Evolutionary conservation across 1,140 invertebrate genomes (phyloP), one percentile per base, ranked within the genome.

Genomic region (Phenacoccus solenopsis): DNA sequence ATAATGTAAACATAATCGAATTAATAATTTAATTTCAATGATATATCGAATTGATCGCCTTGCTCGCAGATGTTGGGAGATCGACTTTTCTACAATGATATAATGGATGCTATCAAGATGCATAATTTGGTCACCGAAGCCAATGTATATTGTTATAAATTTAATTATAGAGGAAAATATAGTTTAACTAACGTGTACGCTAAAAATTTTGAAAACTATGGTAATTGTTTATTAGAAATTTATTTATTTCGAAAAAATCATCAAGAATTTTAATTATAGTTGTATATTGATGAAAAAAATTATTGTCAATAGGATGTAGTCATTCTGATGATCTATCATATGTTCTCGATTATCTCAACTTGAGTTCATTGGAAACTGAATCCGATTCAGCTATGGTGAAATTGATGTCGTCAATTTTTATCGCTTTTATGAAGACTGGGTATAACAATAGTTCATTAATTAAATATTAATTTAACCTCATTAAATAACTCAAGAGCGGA

Each of bases 81-180:
- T 68, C 70, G 75, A 57, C 22, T 73, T 16, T 75, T 75, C 67
- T 57, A 71, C 27, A 72, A 72, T 1, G 76, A 73, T 21, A 73
- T 71, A 10, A 70, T 73, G 32, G 49, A 72, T 67, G 70, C 74
- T 10, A 71, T 70, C 7, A 71, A 70, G 57, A 61, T 75, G 0
- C 71, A 73, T 30, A 73, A 75, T 0, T 30, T 30, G 7, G 35
- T 56, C 1, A 72, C 49, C 35, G 70, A 59, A 13, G 70, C 72
- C 25, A 72, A 74, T 1, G 75, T 76, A 0, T 76, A 73, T 70
- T 73, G 75, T 22, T 75, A 75, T 49, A 56, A 73, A 20, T 76
- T 76, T 70, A 69, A 21, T 16, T 74, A 74, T 20, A 61, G 71
- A 9, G 74, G 74, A 1, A 69, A 72, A 12, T 70, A 74, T 59